Conservation (phyloP, 1,140 invertebrate species). For the Heliothis subflexa region DNA sequence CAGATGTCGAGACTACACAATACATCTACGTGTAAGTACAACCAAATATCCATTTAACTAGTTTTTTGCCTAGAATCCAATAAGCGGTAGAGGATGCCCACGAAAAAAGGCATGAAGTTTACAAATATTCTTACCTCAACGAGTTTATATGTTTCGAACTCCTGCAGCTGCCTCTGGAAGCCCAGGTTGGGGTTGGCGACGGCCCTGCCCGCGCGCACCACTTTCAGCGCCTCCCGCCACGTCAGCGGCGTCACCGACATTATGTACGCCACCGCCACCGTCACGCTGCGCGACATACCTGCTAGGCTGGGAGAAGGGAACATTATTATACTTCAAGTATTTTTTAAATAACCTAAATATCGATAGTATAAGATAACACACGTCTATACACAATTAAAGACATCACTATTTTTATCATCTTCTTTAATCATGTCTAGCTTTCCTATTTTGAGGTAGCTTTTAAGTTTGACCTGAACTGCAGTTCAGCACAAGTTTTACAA, state of each 20-base stretch:
- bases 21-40: no score
- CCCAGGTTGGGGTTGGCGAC: conserved; percentile 98
- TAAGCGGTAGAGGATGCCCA: no score
- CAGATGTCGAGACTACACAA: no score
- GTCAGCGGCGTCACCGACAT: conserved; percentile 97
- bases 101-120: no score
- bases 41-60: no score
- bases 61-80: no score
- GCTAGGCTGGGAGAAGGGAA: conserved; percentile 89
- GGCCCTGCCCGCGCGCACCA: conserved; percentile 94
- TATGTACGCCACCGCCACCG: conserved; percentile 97
- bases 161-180: conserved; percentile 97
- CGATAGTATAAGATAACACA: no score
- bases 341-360: no score
- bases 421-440: no score
- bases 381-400: neutral
- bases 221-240: conserved; percentile 97
- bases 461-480: neutral
- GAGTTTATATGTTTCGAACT: conserved; percentile 94
- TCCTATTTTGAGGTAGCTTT: neutral
- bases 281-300: conserved; percentile 98
- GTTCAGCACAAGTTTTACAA: neutral
- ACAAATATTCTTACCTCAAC: conserved; percentile 88
- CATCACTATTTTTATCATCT: no score
- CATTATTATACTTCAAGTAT: no score